Conservation (phyloP, 2,888 invertebrate genomes). For the Phaedon cochleariae region DNA sequence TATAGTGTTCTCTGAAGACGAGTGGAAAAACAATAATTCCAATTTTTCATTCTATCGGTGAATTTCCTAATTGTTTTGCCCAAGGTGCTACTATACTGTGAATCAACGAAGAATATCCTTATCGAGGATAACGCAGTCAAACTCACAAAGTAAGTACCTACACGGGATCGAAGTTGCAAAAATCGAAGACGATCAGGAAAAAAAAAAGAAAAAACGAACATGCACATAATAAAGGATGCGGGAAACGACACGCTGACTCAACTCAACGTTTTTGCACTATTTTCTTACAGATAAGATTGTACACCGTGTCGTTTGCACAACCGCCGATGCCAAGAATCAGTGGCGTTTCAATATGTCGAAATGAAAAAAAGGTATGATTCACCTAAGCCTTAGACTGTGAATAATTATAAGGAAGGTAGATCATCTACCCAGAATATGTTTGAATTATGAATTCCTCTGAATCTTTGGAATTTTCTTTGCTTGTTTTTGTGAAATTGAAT, state of each 20-base stretch:
- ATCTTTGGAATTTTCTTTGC: too few species aligned
- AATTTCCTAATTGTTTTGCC: too few species aligned
- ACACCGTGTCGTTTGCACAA: conserved; percentile 36
- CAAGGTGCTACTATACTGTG: too few species aligned
- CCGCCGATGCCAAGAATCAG: conserved; percentile 2
- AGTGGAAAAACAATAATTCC: too few species aligned
- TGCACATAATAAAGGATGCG: conserved; percentile 37
- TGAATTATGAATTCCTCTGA: too few species aligned
- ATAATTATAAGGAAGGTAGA: too few species aligned
- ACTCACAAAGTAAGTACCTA: neutral
- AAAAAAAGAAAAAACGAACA: conserved; percentile 30
- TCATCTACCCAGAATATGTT: too few species aligned
- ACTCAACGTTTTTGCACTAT: conserved; percentile 39
- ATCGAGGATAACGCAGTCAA: neutral
- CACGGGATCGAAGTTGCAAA: conserved; percentile 14
- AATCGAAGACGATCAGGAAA: conserved; percentile 29
- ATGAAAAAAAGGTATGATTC: too few species aligned
- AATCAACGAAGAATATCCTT: neutral
- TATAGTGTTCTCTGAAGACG: too few species aligned
- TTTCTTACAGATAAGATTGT: conserved; percentile 38
- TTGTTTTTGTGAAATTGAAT: too few species aligned
- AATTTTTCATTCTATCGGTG: too few species aligned
- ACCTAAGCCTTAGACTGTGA: too few species aligned
- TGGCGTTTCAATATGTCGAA: neutral
- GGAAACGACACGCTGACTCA: conserved; percentile 39